Evolutionary conservation across 2,888 invertebrate species (phyloP), one percentile per base, ranked within the genome.

Genomic region (Epinotia ramella): DNA sequence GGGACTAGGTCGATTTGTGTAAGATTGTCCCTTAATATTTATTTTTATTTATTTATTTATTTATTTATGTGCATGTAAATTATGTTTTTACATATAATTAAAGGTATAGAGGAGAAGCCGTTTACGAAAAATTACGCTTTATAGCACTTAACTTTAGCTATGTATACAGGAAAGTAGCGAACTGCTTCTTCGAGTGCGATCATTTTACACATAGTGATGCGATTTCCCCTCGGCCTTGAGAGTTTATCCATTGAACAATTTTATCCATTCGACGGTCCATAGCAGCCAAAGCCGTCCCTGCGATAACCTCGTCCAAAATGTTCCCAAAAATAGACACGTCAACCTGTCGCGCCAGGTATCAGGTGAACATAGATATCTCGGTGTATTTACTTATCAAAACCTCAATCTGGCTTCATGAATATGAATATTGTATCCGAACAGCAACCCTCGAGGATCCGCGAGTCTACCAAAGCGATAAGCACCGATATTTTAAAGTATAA

Each of bases 381-480:
- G 40, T 66, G 53, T 63, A 72, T 88, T 86, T 87, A 84, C 84
- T 84, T 86, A 87, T 83, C 87, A 84, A 85, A 56, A 56, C 85
- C 85, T 81, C 81, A 86, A 86, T 87, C 84, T 87, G 88, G 88
- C 86, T 88, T 85, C 86, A 88, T 87, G 88, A 89, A 89, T 89
- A 87, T 85, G 84, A 84, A 87, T 81, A 72, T 60, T 71, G 64
- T 76, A 60, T 59, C n/a, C 57, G 16, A 67, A 63, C 28, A 28
- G 62, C 33, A 56, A 57, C 67, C 68, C 72, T 56, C 59, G 68
- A 57, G 57, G 60, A 60, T 72, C 40, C 67, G 56, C 76, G 53
- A 46, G 64, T 62, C 33, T 53, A 62, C 56, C 63, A 57, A 44
- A 76, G 33, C 66, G 71, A 72, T 72, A 72, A 76, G 66, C 66